Percentiles rank a stretch among this genome's conserved stretches.
Evolutionary conservation across 2,888 invertebrate species (phyloP).

Genomic region (Miltochrista miniata): DNA sequence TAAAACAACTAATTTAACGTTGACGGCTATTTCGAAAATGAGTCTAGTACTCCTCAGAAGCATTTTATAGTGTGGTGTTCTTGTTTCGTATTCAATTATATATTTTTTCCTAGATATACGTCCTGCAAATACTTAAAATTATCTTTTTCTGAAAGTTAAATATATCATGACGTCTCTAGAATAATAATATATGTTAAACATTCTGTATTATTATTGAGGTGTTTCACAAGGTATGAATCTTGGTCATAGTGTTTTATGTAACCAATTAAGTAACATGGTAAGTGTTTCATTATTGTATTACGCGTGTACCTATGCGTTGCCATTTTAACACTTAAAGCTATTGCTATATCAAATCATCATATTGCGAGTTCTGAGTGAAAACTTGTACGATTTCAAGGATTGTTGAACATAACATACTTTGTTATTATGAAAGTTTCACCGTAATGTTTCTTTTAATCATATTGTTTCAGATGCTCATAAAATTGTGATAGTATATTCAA

Average conservation of each 20-base stretch:
- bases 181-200: conserved; percentile 35
- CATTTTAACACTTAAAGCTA: conserved; percentile 81
- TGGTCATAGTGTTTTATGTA: conserved; percentile 48
- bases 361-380: conserved; percentile 63
- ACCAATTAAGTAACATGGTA: conserved; percentile 29
- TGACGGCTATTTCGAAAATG: conserved; percentile 74
- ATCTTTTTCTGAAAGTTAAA: conserved; percentile 36
- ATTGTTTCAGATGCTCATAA: not conserved
- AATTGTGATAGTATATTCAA: conserved; percentile 40
- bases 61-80: conserved; percentile 75
- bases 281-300: conserved; percentile 55
- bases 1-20: conserved; percentile 78
- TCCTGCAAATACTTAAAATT: conserved; percentile 39
- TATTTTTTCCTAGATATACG: conserved; percentile 44
- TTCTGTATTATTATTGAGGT: conserved; percentile 43
- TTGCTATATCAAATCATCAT: conserved; percentile 47
- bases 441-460: not conserved
- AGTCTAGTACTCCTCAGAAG: conserved; percentile 80
- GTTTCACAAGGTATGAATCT: conserved; percentile 57
- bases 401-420: no score
- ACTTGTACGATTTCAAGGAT: no score
- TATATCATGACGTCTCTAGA: conserved; percentile 40
- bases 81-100: conserved; percentile 54
- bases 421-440: no score
- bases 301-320: conserved; percentile 70